phyloP scores from a whole-genome alignment of 2,888 invertebrate genomes.

The Carabus problematicus region DNA sequence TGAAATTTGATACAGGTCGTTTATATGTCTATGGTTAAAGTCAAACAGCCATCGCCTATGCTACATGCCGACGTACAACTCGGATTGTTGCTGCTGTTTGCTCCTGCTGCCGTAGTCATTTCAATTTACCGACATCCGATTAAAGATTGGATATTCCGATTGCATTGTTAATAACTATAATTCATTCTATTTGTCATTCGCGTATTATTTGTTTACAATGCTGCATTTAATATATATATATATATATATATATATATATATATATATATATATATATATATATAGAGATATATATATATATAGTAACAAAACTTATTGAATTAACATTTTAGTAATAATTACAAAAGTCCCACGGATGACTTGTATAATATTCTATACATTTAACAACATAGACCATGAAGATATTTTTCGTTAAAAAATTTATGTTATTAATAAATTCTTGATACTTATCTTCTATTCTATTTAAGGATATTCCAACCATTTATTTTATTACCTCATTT shows the following conservation, averaged over 20 bases:
- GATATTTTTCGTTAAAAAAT: not conserved
- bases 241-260: not conserved
- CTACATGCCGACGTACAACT: not conserved
- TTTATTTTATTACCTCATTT: slow-evolving; percentile 5
- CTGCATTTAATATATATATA: not conserved
- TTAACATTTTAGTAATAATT: too few species aligned
- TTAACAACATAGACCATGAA: not conserved
- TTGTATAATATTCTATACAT: too few species aligned
- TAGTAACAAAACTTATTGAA: too few species aligned
- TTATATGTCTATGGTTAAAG: slow-evolving; percentile 44
- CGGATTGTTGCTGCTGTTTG: not conserved
- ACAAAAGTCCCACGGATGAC: too few species aligned
- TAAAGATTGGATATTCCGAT: not conserved
- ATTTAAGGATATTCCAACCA: not conserved
- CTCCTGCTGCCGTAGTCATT: not conserved
- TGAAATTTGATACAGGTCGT: slow-evolving; percentile 47
- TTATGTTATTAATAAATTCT: too few species aligned
- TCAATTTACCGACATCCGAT: not conserved
- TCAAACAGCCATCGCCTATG: not conserved
- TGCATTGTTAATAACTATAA: slow-evolving; percentile 2
- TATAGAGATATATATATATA: not conserved
- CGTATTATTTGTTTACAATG: not conserved
- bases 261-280: not conserved
- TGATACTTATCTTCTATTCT: too few species aligned
- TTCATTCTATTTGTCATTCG: not conserved